Conservation (phyloP, 2,113 vertebrate species). For the Oreocharis arfaki region DNA sequence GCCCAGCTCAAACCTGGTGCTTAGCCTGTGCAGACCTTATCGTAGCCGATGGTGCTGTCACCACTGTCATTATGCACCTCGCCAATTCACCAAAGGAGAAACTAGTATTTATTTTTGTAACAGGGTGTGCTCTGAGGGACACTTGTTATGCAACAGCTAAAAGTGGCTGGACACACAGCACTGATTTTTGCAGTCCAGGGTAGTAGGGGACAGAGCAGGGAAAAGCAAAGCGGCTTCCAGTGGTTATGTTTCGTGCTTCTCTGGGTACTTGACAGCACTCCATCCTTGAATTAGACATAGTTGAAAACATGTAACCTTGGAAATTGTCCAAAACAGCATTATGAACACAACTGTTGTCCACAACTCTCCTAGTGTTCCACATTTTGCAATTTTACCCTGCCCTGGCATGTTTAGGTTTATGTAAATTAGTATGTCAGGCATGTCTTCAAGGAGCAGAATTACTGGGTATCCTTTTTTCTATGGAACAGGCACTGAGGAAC, state of each 20-base stretch:
- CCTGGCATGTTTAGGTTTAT: neutral
- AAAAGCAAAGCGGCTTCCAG: neutral
- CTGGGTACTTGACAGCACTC: neutral
- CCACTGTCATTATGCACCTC: neutral
- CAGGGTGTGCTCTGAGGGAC: neutral
- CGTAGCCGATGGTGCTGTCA: fast-evolving
- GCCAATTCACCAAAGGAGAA: neutral
- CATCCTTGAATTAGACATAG: neutral
- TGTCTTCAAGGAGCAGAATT: neutral
- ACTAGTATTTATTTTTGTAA: neutral
- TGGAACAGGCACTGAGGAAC: neutral
- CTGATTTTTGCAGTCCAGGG: neutral
- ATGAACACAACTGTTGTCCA: neutral
- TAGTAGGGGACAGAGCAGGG: neutral
- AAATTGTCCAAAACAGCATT: neutral
- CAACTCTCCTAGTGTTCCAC: neutral
- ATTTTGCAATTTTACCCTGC: neutral
- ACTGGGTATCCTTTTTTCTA: neutral
- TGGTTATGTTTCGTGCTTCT: neutral
- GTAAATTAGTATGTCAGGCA: neutral
- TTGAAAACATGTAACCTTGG: neutral
- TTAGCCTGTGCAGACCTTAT: fast-evolving
- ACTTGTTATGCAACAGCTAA: neutral
- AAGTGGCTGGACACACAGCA: neutral
- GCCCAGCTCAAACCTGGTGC: neutral